Percentiles rank a stretch among this genome's conserved stretches.
These are phyloP conservation scores for Frankliniella fusca DNA, from an alignment of 2,888 invertebrate species.

Conservation along the genomic window DNA sequence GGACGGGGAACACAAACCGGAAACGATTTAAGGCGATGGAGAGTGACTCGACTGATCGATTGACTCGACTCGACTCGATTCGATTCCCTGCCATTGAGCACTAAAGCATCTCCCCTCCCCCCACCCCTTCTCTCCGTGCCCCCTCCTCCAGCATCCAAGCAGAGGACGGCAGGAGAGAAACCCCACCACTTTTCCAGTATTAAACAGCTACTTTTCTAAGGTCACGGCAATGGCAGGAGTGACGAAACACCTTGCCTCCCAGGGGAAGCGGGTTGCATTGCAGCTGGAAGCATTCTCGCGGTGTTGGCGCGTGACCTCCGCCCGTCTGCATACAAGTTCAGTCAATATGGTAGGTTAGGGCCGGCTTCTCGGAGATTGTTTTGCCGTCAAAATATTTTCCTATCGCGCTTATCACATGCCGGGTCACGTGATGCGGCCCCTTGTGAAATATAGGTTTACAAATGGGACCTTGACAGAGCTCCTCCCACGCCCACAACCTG, in stretches of 20 bases:
- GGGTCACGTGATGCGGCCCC: background rate
- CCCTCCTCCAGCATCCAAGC: background rate
- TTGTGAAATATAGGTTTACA: background rate
- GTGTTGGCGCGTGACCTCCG: constrained; percentile 7
- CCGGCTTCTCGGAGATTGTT: background rate
- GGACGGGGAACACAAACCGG: no score
- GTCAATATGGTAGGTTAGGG: constrained; percentile 11
- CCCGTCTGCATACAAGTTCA: background rate
- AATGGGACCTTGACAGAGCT: no score
- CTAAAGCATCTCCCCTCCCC: background rate
- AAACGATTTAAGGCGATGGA: no score
- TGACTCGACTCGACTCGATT: no score
- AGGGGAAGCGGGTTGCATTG: background rate
- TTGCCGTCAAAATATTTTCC: background rate
- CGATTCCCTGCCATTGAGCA: no score
- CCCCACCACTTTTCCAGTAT: constrained; percentile 6
- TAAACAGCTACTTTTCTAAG: background rate
- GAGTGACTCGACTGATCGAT: no score
- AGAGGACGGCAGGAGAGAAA: background rate
- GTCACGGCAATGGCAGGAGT: constrained; percentile 20
- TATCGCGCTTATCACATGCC: background rate
- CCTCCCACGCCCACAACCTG: no score
- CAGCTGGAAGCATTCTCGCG: background rate
- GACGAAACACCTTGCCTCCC: constrained; percentile 13
- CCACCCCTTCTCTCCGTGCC: background rate